Conservation (phyloP, 2,797 vertebrate species). For the Erithacus rubecula region DNA sequence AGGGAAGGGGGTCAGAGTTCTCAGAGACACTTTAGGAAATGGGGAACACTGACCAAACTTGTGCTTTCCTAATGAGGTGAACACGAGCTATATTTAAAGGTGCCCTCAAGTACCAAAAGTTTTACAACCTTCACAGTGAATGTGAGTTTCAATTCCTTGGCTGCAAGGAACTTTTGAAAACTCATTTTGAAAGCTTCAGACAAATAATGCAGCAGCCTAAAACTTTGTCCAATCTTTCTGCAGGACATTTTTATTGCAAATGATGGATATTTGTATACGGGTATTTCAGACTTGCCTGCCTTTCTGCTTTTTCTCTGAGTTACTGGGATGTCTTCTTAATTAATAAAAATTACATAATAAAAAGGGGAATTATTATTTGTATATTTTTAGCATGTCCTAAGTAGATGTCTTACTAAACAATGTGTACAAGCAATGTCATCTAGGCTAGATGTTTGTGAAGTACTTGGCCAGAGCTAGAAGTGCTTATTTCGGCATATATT, state of each 20-base stretch:
- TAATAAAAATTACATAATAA: neutral
- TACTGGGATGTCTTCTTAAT: neutral
- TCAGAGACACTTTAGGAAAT: neutral
- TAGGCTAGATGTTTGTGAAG: neutral
- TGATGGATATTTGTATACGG: neutral
- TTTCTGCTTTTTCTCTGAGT: neutral
- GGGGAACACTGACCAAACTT: neutral
- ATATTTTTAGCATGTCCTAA: neutral
- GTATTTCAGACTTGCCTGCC: neutral
- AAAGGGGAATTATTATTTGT: neutral
- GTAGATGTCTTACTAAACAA: neutral
- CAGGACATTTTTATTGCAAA: neutral
- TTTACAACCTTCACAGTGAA: neutral
- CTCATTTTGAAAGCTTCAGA: neutral
- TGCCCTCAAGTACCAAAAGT: neutral
- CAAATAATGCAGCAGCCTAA: neutral
- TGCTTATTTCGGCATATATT: neutral
- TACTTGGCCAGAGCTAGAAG: neutral
- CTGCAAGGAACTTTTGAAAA: neutral
- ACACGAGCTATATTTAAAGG: neutral
- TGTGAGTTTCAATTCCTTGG: neutral
- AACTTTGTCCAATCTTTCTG: neutral
- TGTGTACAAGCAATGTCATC: neutral
- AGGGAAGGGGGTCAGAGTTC: neutral
- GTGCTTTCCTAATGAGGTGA: neutral